Evolutionary conservation across 2,797 vertebrate genomes (phyloP).

Genomic region (Malacoraja senta): DNA sequence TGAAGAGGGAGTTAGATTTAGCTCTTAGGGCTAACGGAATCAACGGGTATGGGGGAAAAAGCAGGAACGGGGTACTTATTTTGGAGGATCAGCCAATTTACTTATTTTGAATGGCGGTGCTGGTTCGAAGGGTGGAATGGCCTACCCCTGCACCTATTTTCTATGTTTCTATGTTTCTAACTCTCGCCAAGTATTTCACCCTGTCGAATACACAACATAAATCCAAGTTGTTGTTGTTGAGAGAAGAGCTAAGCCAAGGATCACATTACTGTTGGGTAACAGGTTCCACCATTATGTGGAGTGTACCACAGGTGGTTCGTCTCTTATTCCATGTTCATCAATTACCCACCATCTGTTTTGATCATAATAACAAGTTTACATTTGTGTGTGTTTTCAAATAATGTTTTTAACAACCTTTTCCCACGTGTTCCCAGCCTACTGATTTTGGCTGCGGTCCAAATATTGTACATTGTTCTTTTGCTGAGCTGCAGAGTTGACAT

Average conservation of each 20-base stretch:
- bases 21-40: too few relatives aligned
- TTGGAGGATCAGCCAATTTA: too few relatives aligned
- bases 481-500: not conserved
- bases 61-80: too few relatives aligned
- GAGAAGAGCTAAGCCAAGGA: not conserved
- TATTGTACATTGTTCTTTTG: not conserved
- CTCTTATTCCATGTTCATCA: not conserved
- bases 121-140: too few relatives aligned
- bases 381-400: constrained; percentile 26
- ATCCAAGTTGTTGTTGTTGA: too few relatives aligned
- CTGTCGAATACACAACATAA: too few relatives aligned
- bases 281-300: not conserved
- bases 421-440: not conserved
- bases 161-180: too few relatives aligned
- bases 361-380: constrained; percentile 23
- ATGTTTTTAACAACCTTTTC: constrained; percentile 29
- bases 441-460: constrained; percentile 15
- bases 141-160: too few relatives aligned
- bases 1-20: too few relatives aligned
- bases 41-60: too few relatives aligned
- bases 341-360: constrained; percentile 15
- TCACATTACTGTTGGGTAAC: not conserved
- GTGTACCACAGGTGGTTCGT: not conserved
- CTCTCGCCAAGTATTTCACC: too few relatives aligned
- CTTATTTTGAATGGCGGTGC: too few relatives aligned